These are phyloP conservation scores for Peromyscus polionotus DNA, from an alignment of 2,113 vertebrate species.

Conservation along the genomic window DNA sequence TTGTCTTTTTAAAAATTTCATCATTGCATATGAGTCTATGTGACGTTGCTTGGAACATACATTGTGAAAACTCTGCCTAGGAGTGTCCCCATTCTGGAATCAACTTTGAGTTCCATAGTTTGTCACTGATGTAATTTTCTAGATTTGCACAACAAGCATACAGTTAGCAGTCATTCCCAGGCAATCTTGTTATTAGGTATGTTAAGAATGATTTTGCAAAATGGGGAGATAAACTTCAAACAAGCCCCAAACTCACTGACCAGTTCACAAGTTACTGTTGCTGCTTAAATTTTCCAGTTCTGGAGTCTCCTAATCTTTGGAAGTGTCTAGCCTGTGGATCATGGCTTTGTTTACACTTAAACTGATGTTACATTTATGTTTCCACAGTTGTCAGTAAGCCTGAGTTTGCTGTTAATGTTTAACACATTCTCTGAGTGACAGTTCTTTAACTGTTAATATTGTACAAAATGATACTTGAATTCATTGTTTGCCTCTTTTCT, in stretches of 20 bases:
- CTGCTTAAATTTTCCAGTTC: constrained; percentile 50
- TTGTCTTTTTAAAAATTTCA: background rate
- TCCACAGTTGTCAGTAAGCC: constrained; percentile 43
- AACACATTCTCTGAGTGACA: constrained; percentile 68
- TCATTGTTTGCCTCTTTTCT: constrained; percentile 74
- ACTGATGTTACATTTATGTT: constrained; percentile 70
- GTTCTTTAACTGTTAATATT: constrained; percentile 71
- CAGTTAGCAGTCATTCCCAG: constrained; percentile 16
- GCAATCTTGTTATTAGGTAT: constrained; percentile 25
- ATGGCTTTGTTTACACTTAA: constrained; percentile 57
- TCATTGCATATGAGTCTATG: background rate
- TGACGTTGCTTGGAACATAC: constrained; percentile 22
- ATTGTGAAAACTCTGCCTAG: background rate
- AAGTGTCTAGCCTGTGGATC: constrained; percentile 46
- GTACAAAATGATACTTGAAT: constrained; percentile 73
- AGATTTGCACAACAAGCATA: constrained; percentile 35
- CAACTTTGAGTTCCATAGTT: constrained; percentile 5
- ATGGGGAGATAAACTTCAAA: constrained; percentile 55
- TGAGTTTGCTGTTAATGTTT: constrained; percentile 69
- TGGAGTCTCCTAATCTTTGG: background rate
- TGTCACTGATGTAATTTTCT: constrained; percentile 25
- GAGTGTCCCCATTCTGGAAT: background rate
- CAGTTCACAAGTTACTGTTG: background rate
- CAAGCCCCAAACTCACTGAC: constrained; percentile 50
- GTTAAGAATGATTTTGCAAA: constrained; percentile 60